phyloP scores from a whole-genome alignment of 2,888 invertebrate species.

The Dryococelus australis region DNA sequence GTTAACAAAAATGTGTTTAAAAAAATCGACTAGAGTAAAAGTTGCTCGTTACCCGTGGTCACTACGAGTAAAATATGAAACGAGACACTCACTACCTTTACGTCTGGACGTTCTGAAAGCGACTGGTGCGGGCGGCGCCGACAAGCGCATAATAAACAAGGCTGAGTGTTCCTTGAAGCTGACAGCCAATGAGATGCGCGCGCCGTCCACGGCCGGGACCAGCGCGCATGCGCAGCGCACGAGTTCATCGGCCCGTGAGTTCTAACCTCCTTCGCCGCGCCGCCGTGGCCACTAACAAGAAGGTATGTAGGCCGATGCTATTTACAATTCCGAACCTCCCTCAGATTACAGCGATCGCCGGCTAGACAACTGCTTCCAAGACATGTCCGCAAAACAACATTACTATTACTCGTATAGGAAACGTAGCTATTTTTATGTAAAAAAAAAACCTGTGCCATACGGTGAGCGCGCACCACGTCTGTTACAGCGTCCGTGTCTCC shows the following conservation, averaged over 20 bases:
- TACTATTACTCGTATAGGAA: no score
- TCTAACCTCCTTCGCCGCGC: not conserved
- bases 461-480: no score
- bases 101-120: not conserved
- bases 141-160: not conserved
- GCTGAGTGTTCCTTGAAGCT: not conserved
- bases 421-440: no score
- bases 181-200: not conserved
- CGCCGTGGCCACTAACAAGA: not conserved
- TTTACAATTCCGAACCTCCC: not conserved
- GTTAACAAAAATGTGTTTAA: not conserved
- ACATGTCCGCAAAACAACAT: no score
- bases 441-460: no score
- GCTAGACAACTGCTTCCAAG: not conserved
- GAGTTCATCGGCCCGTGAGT: not conserved
- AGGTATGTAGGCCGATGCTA: constrained; percentile 6
- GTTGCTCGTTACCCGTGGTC: no score
- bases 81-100: no score
- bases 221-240: not conserved
- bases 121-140: not conserved
- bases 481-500: no score
- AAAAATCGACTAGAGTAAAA: no score
- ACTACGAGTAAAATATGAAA: no score
- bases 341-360: not conserved
- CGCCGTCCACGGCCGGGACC: not conserved